Conservation (phyloP, 2,797 vertebrate species). For the Thunnus albacares region DNA sequence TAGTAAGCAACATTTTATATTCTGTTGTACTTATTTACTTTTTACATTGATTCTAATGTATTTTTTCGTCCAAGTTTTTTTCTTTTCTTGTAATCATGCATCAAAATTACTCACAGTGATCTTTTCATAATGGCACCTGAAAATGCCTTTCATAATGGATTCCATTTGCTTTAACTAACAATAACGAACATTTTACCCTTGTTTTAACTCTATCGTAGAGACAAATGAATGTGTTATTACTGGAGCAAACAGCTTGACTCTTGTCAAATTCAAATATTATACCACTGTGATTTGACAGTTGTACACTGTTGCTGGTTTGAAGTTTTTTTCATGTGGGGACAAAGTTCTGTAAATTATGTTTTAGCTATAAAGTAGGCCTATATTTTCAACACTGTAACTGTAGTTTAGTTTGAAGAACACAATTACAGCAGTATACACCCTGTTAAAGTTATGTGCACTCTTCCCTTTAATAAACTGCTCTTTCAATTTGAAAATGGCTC, state of each 20-base stretch:
- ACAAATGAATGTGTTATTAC: constrained; percentile 66
- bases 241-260: constrained; percentile 40
- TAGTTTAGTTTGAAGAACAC: constrained; percentile 48
- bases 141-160: constrained; percentile 39
- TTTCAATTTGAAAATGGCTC: constrained; percentile 46
- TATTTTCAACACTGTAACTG: constrained; percentile 53
- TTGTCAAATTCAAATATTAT: constrained; percentile 44
- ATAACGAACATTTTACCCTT: neutral
- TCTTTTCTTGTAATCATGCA: constrained; percentile 8
- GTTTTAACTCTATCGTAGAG: constrained; percentile 37
- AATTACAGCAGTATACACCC: constrained; percentile 32
- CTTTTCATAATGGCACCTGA: constrained; percentile 22
- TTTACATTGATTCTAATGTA: constrained; percentile 28
- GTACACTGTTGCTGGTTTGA: constrained; percentile 40
- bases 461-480: constrained; percentile 79
- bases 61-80: constrained; percentile 20
- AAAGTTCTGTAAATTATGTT: constrained; percentile 28
- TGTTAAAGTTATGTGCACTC: constrained; percentile 62
- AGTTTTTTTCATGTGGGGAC: constrained; percentile 37
- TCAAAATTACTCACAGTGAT: constrained; percentile 8
- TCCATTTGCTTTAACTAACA: constrained; percentile 20
- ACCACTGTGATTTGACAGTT: constrained; percentile 69
- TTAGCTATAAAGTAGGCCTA: constrained; percentile 32
- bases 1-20: constrained; percentile 24
- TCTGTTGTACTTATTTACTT: constrained; percentile 5